These are phyloP conservation scores for Rhinogobio ventralis DNA, from an alignment of 2,797 vertebrate genomes.

Conservation along the genomic window DNA sequence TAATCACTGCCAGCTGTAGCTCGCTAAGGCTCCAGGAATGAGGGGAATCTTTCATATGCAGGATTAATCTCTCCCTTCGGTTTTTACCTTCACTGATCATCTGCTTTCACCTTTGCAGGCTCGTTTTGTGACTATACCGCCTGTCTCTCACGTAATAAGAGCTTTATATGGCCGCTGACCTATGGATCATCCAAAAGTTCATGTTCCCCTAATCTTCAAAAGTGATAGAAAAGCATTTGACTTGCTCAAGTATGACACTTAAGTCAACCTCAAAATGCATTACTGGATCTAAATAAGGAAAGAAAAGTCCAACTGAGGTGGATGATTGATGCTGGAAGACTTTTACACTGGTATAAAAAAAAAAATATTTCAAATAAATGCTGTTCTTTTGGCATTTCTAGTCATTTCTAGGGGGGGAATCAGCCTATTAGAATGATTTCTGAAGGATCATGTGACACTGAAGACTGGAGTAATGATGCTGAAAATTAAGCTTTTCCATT, in stretches of 20 bases:
- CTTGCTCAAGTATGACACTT: neutral
- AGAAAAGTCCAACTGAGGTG: neutral
- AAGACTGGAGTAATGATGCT: neutral
- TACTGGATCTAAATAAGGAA: neutral
- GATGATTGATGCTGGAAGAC: neutral
- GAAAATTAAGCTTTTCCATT: neutral
- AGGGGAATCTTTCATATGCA: conserved; percentile 82
- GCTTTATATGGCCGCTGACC: conserved; percentile 5
- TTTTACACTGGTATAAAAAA: neutral
- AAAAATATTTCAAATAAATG: neutral
- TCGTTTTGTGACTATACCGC: conserved; percentile 42
- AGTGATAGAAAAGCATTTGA: conserved; percentile 5
- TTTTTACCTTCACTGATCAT: conserved; percentile 77
- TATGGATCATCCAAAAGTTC: conserved; percentile 1
- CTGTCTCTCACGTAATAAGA: neutral
- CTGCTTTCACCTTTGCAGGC: conserved; percentile 54
- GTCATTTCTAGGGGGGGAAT: neutral
- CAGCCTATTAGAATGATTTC: neutral
- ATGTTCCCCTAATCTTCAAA: conserved; percentile 1
- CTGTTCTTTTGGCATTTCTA: neutral
- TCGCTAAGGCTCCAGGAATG: conserved; percentile 78
- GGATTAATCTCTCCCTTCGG: conserved; percentile 74
- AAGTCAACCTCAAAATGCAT: neutral
- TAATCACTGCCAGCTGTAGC: conserved; percentile 91
- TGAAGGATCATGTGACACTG: neutral